Evolutionary conservation across 2,888 invertebrate species (phyloP).

Genomic region (Sthenelais limicola): DNA sequence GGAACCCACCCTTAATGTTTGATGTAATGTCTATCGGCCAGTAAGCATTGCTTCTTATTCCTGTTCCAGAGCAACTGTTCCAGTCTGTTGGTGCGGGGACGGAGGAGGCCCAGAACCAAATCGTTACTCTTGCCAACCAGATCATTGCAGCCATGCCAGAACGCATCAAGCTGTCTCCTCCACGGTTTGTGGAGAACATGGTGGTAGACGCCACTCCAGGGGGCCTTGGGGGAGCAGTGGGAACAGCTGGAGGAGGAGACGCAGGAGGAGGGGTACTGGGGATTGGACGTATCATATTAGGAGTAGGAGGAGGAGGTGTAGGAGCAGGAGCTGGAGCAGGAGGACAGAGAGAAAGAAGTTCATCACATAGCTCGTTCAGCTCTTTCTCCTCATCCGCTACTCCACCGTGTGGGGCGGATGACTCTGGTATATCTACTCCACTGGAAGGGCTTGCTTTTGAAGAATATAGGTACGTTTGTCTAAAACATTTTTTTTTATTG

Average conservation of each 20-base stretch:
- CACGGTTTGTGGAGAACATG: constrained; percentile 15
- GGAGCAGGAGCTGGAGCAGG: not conserved
- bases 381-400: constrained; percentile 52
- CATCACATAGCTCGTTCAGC: constrained; percentile 79
- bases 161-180: constrained; percentile 86
- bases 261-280: constrained; percentile 46
- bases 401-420: constrained; percentile 75
- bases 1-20: too few species aligned
- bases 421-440: constrained; percentile 71
- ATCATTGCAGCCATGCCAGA: constrained; percentile 99
- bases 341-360: constrained; percentile 75
- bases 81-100: constrained; percentile 25
- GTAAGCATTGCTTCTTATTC: not conserved
- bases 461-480: constrained; percentile 63
- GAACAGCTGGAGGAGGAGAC: not conserved
- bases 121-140: constrained; percentile 90
- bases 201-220: constrained; percentile 47
- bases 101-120: constrained; percentile 55
- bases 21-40: too few species aligned
- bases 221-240: constrained; percentile 69
- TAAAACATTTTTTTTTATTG: too few species aligned
- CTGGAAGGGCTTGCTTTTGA: constrained; percentile 68
- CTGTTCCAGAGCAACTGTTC: constrained; percentile 31
- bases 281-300: constrained; percentile 74
- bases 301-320: not conserved